Evolutionary conservation across 2,797 vertebrate species (phyloP), one percentile per base, ranked within the genome.

Genomic region (Phrynocephalus guinanensis): DNA sequence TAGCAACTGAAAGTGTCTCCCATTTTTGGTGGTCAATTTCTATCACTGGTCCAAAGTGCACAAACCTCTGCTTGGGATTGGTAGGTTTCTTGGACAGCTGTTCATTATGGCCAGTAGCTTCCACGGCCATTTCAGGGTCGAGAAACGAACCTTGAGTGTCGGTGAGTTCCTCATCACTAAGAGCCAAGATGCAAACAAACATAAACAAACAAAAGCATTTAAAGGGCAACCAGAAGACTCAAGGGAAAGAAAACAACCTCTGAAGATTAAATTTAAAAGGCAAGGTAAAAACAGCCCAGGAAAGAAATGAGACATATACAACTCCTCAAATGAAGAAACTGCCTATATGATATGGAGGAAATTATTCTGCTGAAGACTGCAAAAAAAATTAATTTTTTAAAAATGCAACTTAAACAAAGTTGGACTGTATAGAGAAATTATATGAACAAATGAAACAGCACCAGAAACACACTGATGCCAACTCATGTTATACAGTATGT

Each of bases 41-140:
- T 90, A 98, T 99, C 95, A 99, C 98, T 1, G 97, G 98, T 91
- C 98, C 98, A 95, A 99, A 99, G 96, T 97, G 98, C 95, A 99
- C 98, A 95, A 98, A 97, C 86, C 97, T 98, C 90, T 97, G 97
- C 82, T 94, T 96, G 84, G 96, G 95, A 87, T 94, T 86, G 30
- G 94, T 94, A 83, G 95, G 13, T 87, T 96, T 97, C 93, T 94
- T 96, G 94, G 97, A 97, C 93, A 96, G 95, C 91, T 96, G 97
- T 93, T 95, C 94, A 95, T 96, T 97, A 95, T 96, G 95, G 89
- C 90, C 91, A 89, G 96, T 96, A n/a, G 96, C 97, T 91, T 96
- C 96, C 91, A 96, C 94, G 33, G 92, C 95, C 89, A 96, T 95
- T 94, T 97, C 94, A 89, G 96, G 78, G 87, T 95, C 91, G 48